Evolutionary conservation across 1,140 invertebrate species (phyloP), one percentile per base, ranked within the genome.

Genomic region (Philopotamus ludificatus): DNA sequence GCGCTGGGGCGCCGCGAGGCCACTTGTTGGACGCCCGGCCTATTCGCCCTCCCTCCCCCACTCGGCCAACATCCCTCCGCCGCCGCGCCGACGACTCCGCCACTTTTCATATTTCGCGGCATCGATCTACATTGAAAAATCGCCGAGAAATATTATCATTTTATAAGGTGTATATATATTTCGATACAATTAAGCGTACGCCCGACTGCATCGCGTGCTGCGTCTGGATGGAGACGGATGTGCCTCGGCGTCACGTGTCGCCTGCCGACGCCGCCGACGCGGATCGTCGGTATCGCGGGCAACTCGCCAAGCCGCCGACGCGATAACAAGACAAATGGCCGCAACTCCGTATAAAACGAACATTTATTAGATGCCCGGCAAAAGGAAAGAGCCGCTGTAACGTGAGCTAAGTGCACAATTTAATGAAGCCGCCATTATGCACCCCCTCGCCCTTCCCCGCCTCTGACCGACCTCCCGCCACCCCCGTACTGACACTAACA

Each of bases 281-380:
- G 25, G 53, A 50, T 60, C 18, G 45, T 60, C 45, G 23, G 18
- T 26, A 16, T 22, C 9, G 16, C 62, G 62, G 66, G 66, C 66
- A 68, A 39, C 55, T 25, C 21, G 66, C 66, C 66, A 68, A 68
- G 16, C 50, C 60, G 62, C 44, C 60, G 59, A 15, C 54, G 65
- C 53, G 66, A 65, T 65, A 68, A 53, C 54, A 67, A 67, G 66
- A 68, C 66, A 68, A 68, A 68, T 61, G 66, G 61, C 28, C 26
- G 41, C 26, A 28, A 9, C 62, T 41, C 42, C 42, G 61, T 61
- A 63, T 49, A 55, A n/a, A n/a, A n/a, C n/a, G 54, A 61, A 68
- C 66, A 61, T 68, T 68, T 68, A 68, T 68, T 68, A 68, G 66
- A 65, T 58, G 55, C 61, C 61, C 47, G 58, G 39, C 59, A 68